Conservation (phyloP, 2,797 vertebrate species). For the Borostomias antarcticus region DNA sequence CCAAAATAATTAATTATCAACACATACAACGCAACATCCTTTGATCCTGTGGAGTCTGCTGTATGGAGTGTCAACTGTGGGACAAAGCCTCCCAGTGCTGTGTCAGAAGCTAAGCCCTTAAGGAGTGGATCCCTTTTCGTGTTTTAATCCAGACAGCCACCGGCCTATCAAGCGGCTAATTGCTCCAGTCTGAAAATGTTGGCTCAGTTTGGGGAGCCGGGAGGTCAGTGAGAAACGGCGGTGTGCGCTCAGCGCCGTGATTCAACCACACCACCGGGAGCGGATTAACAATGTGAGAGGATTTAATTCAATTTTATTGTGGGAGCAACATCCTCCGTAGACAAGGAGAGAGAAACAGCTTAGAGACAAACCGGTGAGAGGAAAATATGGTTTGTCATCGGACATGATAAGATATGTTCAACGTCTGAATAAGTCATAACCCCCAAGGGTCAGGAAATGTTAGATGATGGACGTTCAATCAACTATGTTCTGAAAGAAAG, state of each 20-base stretch:
- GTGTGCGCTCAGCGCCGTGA: slow-evolving; percentile 45
- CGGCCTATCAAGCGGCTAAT: slow-evolving; percentile 55
- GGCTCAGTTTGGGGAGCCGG: slow-evolving; percentile 24
- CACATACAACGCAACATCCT: too few species aligned
- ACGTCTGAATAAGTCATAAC: too few species aligned
- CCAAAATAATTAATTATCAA: too few species aligned
- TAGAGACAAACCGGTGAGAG: slow-evolving; percentile 11
- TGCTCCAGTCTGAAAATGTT: slow-evolving; percentile 51
- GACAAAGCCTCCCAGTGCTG: not conserved
- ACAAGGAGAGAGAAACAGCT: slow-evolving; percentile 21
- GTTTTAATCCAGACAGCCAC: slow-evolving; percentile 57
- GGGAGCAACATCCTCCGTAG: slow-evolving; percentile 21
- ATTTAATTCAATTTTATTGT: slow-evolving; percentile 53
- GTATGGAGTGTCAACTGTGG: not conserved
- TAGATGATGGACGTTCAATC: too few species aligned
- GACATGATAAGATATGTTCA: too few species aligned
- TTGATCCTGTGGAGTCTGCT: too few species aligned
- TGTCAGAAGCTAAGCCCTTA: not conserved
- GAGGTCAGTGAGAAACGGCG: slow-evolving; percentile 46
- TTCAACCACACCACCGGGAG: slow-evolving; percentile 54
- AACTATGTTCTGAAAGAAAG: too few species aligned
- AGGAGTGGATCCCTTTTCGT: slow-evolving; percentile 24
- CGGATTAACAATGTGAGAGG: slow-evolving; percentile 44
- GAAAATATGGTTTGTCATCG: too few species aligned
- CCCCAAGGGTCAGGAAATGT: too few species aligned